These are phyloP conservation scores for Anastrepha ludens DNA, from an alignment of 1,140 invertebrate genomes.

Conservation along the genomic window DNA sequence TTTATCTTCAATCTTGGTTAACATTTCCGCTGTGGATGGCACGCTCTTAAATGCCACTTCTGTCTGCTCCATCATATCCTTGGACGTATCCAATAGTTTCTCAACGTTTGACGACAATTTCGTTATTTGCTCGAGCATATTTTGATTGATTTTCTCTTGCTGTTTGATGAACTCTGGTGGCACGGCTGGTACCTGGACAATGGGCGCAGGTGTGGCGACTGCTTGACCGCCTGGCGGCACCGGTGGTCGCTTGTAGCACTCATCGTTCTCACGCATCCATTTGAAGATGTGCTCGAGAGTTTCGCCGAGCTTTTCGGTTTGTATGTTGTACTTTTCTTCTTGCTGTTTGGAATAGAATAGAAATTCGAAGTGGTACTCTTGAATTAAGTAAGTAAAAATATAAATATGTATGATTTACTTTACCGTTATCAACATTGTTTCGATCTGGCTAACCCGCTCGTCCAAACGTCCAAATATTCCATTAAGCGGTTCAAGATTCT, in stretches of 20 bases:
- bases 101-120: constrained; percentile 76
- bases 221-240: constrained; percentile 68
- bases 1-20: constrained; percentile 67
- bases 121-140: constrained; percentile 77
- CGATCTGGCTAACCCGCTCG: constrained; percentile 81
- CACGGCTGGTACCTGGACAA: constrained; percentile 55
- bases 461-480: constrained; percentile 80
- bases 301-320: constrained; percentile 82
- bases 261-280: constrained; percentile 76
- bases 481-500: constrained; percentile 81
- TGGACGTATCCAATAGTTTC: constrained; percentile 74
- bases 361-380: not conserved
- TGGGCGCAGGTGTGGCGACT: constrained; percentile 48
- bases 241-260: constrained; percentile 68
- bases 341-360: constrained; percentile 59
- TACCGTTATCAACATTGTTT: constrained; percentile 80
- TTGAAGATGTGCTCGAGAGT: constrained; percentile 80
- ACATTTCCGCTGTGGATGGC: constrained; percentile 62
- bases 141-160: constrained; percentile 69
- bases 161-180: constrained; percentile 64
- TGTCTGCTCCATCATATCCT: constrained; percentile 62
- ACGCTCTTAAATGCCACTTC: constrained; percentile 62
- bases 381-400: not conserved
- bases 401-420: constrained; percentile 50
- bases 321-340: constrained; percentile 73